These are phyloP conservation scores for Apaloderma vittatum DNA, from an alignment of 2,113 vertebrate genomes.

Conservation along the genomic window DNA sequence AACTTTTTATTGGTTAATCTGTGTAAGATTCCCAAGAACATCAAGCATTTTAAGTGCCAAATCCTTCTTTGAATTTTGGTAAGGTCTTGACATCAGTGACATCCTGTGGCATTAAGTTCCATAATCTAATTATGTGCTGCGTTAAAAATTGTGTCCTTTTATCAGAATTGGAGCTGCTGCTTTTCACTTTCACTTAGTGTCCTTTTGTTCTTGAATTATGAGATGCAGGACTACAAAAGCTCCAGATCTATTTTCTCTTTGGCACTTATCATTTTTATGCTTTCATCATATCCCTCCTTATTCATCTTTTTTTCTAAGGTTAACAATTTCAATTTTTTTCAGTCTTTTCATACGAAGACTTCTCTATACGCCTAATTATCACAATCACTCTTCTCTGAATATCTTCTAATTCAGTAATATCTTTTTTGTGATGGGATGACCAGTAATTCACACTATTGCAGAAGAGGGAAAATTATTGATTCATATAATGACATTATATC, in stretches of 20 bases:
- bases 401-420: slow-evolving; percentile 45
- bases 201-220: slow-evolving; percentile 68
- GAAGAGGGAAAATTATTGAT: slow-evolving; percentile 33
- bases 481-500: slow-evolving; percentile 18
- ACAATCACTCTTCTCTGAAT: slow-evolving; percentile 45
- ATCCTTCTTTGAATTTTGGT: slow-evolving; percentile 34
- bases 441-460: slow-evolving; percentile 12
- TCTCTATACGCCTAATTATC: slow-evolving; percentile 47
- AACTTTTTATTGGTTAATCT: not conserved
- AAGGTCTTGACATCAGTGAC: slow-evolving; percentile 46
- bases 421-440: slow-evolving; percentile 18
- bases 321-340: slow-evolving; percentile 10
- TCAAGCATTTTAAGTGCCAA: not conserved
- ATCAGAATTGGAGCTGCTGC: slow-evolving; percentile 32
- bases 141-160: slow-evolving; percentile 46
- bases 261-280: slow-evolving; percentile 44
- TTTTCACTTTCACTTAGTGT: slow-evolving; percentile 61
- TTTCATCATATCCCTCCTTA: slow-evolving; percentile 27
- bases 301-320: slow-evolving; percentile 34
- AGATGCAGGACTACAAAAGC: slow-evolving; percentile 6
- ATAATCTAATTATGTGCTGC: slow-evolving; percentile 54
- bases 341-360: slow-evolving; percentile 31
- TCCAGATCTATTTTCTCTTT: slow-evolving; percentile 63
- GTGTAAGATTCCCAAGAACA: not conserved
- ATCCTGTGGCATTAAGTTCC: slow-evolving; percentile 38